Percentiles rank a stretch among this genome's conserved stretches.
Evolutionary conservation across 2,113 vertebrate genomes (phyloP).

Genomic region (Echinops telfairi): DNA sequence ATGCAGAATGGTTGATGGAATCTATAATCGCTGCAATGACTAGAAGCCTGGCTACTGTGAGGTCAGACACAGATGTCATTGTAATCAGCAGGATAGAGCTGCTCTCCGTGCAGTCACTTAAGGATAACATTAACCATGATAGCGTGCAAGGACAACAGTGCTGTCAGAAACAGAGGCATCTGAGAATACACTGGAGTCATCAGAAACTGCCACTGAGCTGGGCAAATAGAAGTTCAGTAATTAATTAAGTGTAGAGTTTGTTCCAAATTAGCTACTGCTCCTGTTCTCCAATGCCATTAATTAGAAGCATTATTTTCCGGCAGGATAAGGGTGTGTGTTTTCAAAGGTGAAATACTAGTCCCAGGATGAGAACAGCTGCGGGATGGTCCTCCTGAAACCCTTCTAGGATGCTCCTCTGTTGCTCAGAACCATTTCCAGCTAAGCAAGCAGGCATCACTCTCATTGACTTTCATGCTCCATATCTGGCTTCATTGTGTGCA

Average conservation of each 20-base stretch:
- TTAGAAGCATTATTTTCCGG: not conserved
- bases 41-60: constrained; percentile 59
- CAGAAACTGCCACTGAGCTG: constrained; percentile 40
- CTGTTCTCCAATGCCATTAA: not conserved
- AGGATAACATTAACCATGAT: constrained; percentile 63
- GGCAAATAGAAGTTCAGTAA: constrained; percentile 30
- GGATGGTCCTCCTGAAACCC: not conserved
- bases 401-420: not conserved
- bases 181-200: not conserved
- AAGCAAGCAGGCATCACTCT: not conserved
- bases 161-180: constrained; percentile 67
- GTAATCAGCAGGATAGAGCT: constrained; percentile 29
- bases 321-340: not conserved
- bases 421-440: not conserved
- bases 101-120: constrained; percentile 56
- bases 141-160: constrained; percentile 49
- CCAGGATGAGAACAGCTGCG: not conserved
- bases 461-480: not conserved
- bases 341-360: not conserved
- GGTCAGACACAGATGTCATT: constrained; percentile 61
- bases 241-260: constrained; percentile 47
- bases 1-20: not conserved
- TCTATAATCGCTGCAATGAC: not conserved
- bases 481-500: not conserved
- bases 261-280: constrained; percentile 21